Evolutionary conservation across 1,140 invertebrate species (phyloP), one percentile per base, ranked within the genome.

Genomic region (Drosophila parvula): DNA sequence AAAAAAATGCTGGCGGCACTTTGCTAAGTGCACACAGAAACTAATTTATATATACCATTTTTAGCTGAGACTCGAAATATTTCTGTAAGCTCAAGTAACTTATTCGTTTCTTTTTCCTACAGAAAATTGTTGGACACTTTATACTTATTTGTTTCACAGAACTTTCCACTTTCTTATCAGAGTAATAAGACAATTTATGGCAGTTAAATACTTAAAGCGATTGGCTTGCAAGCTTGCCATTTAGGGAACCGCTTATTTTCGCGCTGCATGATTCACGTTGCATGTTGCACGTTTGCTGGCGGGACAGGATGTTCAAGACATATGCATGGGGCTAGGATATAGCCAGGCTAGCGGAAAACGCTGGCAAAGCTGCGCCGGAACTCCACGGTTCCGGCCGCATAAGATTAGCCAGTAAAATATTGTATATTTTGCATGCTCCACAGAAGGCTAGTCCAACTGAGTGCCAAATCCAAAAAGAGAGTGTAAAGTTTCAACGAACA

Each of bases 321-420:
- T 82, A 86, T 86, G 83, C 61, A 77, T 62, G 51, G 36, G 32
- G 55, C 63, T 32, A 38, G 62, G 62, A 30, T 69, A 56, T 56
- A 44, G 67, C 65, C 67, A 40, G 41, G 68, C 27, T 30, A 71
- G 65, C 74, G 83, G 84, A 83, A 83, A 89, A 82, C 78, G 73
- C 78, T 76, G 67, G 76, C 79, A 69, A 88, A 83, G 51, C 73
- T 86, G 77, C 79, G 77, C 84, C 84, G 83, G 83, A 88, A 88
- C 61, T 68, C 43, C 7, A 43, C 69, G 48, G 67, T 69, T 83
- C 79, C 82, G 74, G 83, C 62, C 67, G 67, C 76, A 79, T 80
- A 70, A 88, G 83, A 88, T 88, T 89, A 88, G 76, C 74, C 69
- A 51, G 73, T 64, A 78, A 89, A 88, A 89, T 82, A 76, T 76